Base-by-base conservation (phyloP, 1,140 invertebrate species). In the Caenorhabditis latens region DNA sequence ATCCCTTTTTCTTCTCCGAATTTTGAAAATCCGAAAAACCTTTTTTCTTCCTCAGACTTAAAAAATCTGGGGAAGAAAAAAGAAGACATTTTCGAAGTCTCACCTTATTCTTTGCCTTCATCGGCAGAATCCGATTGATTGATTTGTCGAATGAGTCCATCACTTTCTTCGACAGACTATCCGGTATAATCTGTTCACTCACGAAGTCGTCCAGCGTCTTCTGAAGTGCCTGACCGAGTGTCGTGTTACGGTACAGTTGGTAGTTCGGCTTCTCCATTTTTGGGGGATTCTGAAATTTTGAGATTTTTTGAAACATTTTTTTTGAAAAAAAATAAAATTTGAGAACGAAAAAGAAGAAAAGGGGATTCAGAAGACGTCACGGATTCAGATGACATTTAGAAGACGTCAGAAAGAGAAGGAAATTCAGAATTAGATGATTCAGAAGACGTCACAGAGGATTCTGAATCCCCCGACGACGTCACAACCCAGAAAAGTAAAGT, bases 241-340 rank as follows among this genome's bases (percentile, higher is more conserved):
- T 99, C n/a, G 97, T 99, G 92, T 98, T 98, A 93, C 97, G 95
- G 93, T 99, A 99, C 13, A 99, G 93, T 94, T 99, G 97, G 94
- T 99, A 98, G 89, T 96, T 95, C 8, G 87, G 53, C 24, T 79
- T 79, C 24, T 79, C 71, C 71, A 79, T 79, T 48, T 32, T 63
- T 63, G 32, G 32, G 32, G 32, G 32, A 32, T 13, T 14, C 24
- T 11, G 50, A 50, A 53, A 53, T 14, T 53, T 6, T 2, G 0
- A n/a, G 19, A n/a, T n/a, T 58, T 58, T 58, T 21, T 58, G n/a
- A 1, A 53, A 53, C 4, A 2, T 53, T 53, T 53, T 53, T 53
- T 53, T 53, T 4, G 32, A 32, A 32, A 32, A 53, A 13, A 16
- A 16, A 53, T 1, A 16, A 53, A 53, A 13, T 53, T 53, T 53